Conservation (phyloP, 1,140 invertebrate species). For the Hormaphis cornu region DNA sequence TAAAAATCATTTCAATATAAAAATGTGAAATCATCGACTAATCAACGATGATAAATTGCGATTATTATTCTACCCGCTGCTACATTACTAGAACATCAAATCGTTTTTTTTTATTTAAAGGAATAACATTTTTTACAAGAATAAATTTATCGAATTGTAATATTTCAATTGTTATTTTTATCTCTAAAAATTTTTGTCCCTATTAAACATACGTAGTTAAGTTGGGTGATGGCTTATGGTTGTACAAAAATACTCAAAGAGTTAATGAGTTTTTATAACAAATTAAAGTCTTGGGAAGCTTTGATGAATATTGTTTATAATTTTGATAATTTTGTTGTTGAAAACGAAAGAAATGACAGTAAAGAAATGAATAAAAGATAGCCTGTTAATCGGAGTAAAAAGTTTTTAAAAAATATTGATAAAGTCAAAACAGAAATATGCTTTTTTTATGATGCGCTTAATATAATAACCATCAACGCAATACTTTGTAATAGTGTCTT, state of each 20-base stretch:
- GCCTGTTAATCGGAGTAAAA: not conserved
- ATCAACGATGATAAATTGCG: too few relatives aligned
- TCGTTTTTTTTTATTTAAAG: too few relatives aligned
- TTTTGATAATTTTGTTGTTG: not conserved
- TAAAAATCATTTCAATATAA: too few relatives aligned
- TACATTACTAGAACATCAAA: too few relatives aligned
- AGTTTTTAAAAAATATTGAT: not conserved
- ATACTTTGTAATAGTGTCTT: not conserved
- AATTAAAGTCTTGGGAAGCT: not conserved
- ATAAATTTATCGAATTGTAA: too few relatives aligned
- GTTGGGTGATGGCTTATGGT: too few relatives aligned
- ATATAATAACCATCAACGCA: not conserved
- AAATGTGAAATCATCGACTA: too few relatives aligned
- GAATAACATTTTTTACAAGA: too few relatives aligned
- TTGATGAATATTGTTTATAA: not conserved
- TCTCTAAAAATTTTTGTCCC: too few relatives aligned
- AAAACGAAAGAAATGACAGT: not conserved
- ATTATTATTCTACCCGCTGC: too few relatives aligned
- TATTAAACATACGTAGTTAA: too few relatives aligned
- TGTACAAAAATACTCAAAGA: not conserved
- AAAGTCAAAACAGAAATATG: not conserved
- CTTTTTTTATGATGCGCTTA: not conserved
- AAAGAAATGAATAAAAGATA: not conserved
- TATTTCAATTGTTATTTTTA: too few relatives aligned
- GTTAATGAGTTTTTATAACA: not conserved